Conservation (phyloP, 2,113 vertebrate genomes). For the Bujurquina vittata region DNA sequence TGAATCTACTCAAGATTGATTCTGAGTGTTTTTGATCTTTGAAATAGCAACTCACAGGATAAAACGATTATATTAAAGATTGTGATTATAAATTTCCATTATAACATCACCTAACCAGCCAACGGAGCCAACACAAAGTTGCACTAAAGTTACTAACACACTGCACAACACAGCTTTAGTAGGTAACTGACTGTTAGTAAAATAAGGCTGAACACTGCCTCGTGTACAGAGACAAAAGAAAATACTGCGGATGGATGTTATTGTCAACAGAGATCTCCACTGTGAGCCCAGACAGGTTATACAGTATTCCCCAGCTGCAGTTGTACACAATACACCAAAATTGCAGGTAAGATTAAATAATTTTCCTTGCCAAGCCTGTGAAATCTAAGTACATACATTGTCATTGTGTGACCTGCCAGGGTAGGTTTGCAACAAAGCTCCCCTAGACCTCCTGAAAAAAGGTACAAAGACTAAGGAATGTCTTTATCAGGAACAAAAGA, state of each 20-base stretch:
- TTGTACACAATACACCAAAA: slow-evolving; percentile 54
- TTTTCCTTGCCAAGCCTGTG: slow-evolving; percentile 72
- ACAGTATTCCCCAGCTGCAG: slow-evolving; percentile 48
- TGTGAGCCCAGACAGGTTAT: slow-evolving; percentile 39
- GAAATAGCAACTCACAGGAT: neutral
- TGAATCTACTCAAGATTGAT: neutral
- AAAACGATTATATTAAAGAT: neutral
- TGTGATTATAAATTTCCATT: neutral
- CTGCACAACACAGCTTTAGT: neutral
- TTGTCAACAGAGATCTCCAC: slow-evolving; percentile 17
- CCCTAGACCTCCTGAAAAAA: slow-evolving; percentile 62
- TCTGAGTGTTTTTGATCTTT: neutral
- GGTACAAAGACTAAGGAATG: slow-evolving; percentile 79
- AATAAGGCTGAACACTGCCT: slow-evolving; percentile 9
- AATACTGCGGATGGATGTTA: slow-evolving; percentile 18
- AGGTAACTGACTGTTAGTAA: neutral
- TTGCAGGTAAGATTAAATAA: slow-evolving; percentile 61
- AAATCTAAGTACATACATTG: slow-evolving; percentile 76
- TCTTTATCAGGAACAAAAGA: slow-evolving; percentile 81
- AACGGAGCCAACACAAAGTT: neutral
- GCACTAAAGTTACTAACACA: neutral
- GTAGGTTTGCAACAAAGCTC: slow-evolving; percentile 70
- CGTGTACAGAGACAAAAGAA: neutral
- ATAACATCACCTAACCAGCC: neutral
- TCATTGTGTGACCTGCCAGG: slow-evolving; percentile 74